phyloP scores from a whole-genome alignment of 2,797 vertebrate genomes.

The Odontamblyopus rebecca region DNA sequence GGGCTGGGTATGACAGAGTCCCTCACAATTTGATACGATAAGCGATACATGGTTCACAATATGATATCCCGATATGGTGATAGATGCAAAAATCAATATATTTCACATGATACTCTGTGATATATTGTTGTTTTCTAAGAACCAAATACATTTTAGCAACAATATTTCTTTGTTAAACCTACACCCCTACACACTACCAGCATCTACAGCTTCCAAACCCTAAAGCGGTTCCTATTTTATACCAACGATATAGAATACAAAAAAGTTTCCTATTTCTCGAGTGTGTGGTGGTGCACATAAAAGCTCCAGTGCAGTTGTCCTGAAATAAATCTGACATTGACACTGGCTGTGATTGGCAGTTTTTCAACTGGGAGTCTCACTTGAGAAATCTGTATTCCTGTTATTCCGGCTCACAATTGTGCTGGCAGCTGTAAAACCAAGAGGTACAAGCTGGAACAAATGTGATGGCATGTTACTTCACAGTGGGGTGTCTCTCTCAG shows the following conservation, averaged over 20 bases:
- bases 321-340: conserved; percentile 14
- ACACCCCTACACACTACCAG: not conserved
- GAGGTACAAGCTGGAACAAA: conserved; percentile 51
- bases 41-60: too few species aligned
- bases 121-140: too few species aligned
- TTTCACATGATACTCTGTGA: too few species aligned
- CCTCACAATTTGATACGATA: too few species aligned
- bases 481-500: conserved; percentile 22
- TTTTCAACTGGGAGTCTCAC: conserved; percentile 53
- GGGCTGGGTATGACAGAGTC: too few species aligned
- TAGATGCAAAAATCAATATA: too few species aligned
- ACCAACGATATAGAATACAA: not conserved
- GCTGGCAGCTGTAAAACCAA: conserved; percentile 49
- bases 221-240: conserved; percentile 12
- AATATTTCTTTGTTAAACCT: too few species aligned
- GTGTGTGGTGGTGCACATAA: conserved; percentile 9
- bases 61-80: too few species aligned
- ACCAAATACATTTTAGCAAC: too few species aligned
- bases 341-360: conserved; percentile 53
- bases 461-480: conserved; percentile 42
- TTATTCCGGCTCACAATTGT: conserved; percentile 43
- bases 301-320: conserved; percentile 26
- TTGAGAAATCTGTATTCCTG: conserved; percentile 45
- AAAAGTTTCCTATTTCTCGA: not conserved
- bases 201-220: not conserved